These are phyloP conservation scores for Pangasius djambal DNA, from an alignment of 2,797 vertebrate species.

Conservation along the genomic window DNA sequence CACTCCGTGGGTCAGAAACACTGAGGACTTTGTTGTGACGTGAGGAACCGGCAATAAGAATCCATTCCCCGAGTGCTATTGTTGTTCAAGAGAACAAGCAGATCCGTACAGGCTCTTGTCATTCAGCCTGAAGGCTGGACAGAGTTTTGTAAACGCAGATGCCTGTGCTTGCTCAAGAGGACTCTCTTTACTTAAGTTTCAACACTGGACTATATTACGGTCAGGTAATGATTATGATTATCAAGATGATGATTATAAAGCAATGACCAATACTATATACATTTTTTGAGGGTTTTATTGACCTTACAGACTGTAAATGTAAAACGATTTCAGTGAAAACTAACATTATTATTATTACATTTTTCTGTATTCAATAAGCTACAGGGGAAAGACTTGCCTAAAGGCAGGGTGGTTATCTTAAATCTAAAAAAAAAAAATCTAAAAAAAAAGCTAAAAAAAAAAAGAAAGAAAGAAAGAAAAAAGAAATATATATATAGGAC, in stretches of 20 bases:
- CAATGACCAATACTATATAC: not conserved
- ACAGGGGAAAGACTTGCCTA: not conserved
- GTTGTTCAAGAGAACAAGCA: slow-evolving; percentile 61
- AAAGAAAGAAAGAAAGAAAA: no score
- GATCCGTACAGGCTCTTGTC: slow-evolving; percentile 49
- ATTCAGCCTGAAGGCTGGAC: slow-evolving; percentile 34
- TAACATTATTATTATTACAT: not conserved
- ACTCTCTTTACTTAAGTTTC: slow-evolving; percentile 27
- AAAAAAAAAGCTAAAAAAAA: no score
- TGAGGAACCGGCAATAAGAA: slow-evolving; percentile 63
- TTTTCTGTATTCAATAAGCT: not conserved
- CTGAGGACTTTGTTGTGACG: slow-evolving; percentile 60
- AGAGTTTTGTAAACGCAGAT: slow-evolving; percentile 18
- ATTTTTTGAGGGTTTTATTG: not conserved
- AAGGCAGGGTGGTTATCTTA: not conserved
- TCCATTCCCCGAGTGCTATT: slow-evolving; percentile 57
- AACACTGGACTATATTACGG: slow-evolving; percentile 40
- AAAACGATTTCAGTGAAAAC: not conserved
- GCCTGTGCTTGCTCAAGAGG: slow-evolving; percentile 30
- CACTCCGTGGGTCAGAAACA: slow-evolving; percentile 51
- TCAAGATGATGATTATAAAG: not conserved
- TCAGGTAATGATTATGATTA: slow-evolving; percentile 21
- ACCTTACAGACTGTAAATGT: not conserved
- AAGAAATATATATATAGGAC: not conserved
- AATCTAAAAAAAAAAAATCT: not conserved